Evolutionary conservation across 1,140 invertebrate genomes (phyloP).

Genomic region (Himalopsyche phryganea): DNA sequence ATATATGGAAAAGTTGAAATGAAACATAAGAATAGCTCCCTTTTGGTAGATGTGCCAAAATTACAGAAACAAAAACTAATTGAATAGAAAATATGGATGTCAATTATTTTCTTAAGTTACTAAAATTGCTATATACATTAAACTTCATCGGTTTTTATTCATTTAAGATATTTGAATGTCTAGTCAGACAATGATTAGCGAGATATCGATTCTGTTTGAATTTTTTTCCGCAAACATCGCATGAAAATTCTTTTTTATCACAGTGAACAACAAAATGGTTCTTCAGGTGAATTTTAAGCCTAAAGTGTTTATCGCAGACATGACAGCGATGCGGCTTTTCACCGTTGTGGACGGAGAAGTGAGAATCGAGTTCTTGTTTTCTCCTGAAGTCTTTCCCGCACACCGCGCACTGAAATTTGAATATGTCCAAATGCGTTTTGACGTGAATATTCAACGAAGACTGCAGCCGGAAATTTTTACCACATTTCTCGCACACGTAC

Average conservation of each 20-base stretch:
- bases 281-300: conserved; percentile 13
- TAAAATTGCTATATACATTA: no score
- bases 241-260: conserved; percentile 24
- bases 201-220: conserved; percentile 32
- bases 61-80: no score
- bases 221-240: conserved; percentile 30
- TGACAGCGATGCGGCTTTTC: conserved; percentile 10
- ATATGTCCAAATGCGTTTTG: conserved; percentile 39
- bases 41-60: no score
- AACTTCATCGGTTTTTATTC: no score
- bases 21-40: no score
- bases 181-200: conserved; percentile 22
- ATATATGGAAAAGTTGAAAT: no score
- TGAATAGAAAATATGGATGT: no score
- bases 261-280: conserved; percentile 16
- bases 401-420: conserved; percentile 27
- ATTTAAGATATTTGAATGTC: conserved; percentile 2
- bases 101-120: no score
- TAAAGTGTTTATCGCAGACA: conserved; percentile 18
- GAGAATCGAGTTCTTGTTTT: conserved; percentile 38
- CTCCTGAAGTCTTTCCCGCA: conserved; percentile 35
- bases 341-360: conserved; percentile 25
- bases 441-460: conserved; percentile 49
- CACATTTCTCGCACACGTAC: conserved; percentile 52
- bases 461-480: conserved; percentile 53